phyloP scores from a whole-genome alignment of 1,140 invertebrate genomes.

The Teleopsis dalmanni region DNA sequence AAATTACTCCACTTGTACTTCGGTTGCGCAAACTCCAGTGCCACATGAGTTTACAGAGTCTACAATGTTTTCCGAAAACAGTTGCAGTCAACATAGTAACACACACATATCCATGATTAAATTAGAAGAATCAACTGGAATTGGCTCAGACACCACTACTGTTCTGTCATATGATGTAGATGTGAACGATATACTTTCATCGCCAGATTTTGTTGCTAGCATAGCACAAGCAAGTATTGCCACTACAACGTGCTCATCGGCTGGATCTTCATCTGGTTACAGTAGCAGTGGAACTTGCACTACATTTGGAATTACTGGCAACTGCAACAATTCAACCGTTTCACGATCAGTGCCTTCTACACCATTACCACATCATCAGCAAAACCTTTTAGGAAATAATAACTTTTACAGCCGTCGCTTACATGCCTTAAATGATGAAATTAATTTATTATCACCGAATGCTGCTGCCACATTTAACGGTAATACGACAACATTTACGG shows the following conservation, averaged over 20 bases:
- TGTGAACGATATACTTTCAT: conserved; percentile 23
- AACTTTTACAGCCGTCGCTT: conserved; percentile 39
- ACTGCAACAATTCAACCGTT: conserved; percentile 15
- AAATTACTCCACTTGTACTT: conserved; percentile 51
- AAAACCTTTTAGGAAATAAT: conserved; percentile 18
- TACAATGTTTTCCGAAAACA: conserved; percentile 33
- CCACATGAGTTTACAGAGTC: conserved; percentile 64
- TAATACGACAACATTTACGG: conserved; percentile 14
- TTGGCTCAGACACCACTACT: conserved; percentile 7
- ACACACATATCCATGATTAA: neutral
- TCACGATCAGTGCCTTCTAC: conserved; percentile 58
- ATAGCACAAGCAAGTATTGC: conserved; percentile 24
- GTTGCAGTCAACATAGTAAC: conserved; percentile 30
- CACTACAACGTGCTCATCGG: conserved; percentile 35
- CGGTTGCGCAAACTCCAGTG: conserved; percentile 60
- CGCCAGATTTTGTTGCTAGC: conserved; percentile 29
- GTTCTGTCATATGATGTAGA: conserved; percentile 30
- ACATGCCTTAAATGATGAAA: conserved; percentile 27
- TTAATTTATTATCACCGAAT: conserved; percentile 19
- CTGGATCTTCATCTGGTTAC: conserved; percentile 34
- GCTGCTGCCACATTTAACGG: conserved; percentile 25
- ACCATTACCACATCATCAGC: conserved; percentile 48
- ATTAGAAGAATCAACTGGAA: conserved; percentile 3
- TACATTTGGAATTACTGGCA: conserved; percentile 9
- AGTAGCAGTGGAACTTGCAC: conserved; percentile 28